A percentile compares a stretch with the other conserved stretches of the same genome.
These are phyloP conservation scores for Thumatha senex DNA, from an alignment of 2,888 invertebrate genomes.

Conservation along the genomic window DNA sequence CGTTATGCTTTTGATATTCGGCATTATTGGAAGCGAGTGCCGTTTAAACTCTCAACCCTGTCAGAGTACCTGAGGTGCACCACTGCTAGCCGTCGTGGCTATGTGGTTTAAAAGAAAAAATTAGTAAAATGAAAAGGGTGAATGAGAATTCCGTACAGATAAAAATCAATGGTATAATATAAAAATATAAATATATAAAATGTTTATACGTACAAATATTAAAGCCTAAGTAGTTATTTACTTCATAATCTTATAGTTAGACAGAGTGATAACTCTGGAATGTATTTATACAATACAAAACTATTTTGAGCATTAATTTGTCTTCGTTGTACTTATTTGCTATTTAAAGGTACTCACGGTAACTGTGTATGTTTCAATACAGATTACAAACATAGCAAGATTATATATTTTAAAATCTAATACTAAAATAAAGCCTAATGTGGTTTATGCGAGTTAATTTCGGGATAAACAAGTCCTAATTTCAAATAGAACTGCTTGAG, in stretches of 20 bases:
- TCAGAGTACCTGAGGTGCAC: no score
- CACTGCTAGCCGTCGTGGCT: no score
- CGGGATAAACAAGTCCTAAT: background rate
- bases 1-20: no score
- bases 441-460: background rate
- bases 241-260: background rate
- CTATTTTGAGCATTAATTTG: conserved; percentile 14
- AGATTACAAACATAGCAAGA: background rate
- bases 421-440: background rate
- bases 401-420: background rate
- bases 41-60: no score
- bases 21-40: no score
- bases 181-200: background rate
- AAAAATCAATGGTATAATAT: background rate
- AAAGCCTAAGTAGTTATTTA: background rate
- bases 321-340: conserved; percentile 2
- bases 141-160: background rate
- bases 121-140: background rate
- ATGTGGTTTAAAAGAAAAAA: no score
- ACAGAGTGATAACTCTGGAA: background rate
- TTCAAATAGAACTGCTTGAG: no score
- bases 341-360: conserved; percentile 1
- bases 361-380: background rate
- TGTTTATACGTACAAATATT: background rate
- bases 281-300: background rate